A percentile compares a stretch with the other conserved stretches of the same genome.
Conservation (phyloP, 2,888 invertebrate genomes). For the Platypus cylindrus region DNA sequence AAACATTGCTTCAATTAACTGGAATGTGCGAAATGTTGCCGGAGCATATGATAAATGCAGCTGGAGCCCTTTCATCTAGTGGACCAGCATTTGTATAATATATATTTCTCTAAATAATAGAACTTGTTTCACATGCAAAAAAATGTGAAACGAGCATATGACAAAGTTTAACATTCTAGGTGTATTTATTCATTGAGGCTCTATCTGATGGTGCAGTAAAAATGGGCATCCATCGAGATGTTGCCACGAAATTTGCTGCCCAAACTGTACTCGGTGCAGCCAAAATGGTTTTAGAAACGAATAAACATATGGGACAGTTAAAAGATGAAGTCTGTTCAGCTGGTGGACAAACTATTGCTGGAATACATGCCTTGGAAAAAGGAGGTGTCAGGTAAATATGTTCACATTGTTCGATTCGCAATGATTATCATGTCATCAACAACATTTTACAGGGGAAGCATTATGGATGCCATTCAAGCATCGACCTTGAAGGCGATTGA, state of each 20-base stretch:
- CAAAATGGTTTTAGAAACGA: conserved; percentile 64
- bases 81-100: conserved; percentile 92
- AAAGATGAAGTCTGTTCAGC: conserved; percentile 83
- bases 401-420: conserved; percentile 1
- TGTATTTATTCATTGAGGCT: conserved; percentile 80
- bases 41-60: conserved; percentile 65
- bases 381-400: conserved; percentile 56
- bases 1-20: conserved; percentile 44
- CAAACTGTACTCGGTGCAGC: conserved; percentile 70
- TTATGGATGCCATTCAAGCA: conserved; percentile 73
- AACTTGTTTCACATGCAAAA: too few species aligned
- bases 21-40: conserved; percentile 63
- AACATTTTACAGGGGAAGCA: conserved; percentile 42
- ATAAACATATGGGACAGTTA: conserved; percentile 62
- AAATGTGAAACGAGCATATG: too few species aligned
- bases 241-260: conserved; percentile 69
- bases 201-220: conserved; percentile 87
- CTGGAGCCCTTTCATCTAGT: conserved; percentile 70
- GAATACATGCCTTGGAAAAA: conserved; percentile 69
- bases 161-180: too few species aligned
- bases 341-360: conserved; percentile 80
- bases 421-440: too few species aligned
- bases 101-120: too few species aligned
- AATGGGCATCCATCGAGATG: conserved; percentile 71
- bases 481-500: conserved; percentile 44